phyloP scores from a whole-genome alignment of 1,140 invertebrate species.

The Drosophila pandora region DNA sequence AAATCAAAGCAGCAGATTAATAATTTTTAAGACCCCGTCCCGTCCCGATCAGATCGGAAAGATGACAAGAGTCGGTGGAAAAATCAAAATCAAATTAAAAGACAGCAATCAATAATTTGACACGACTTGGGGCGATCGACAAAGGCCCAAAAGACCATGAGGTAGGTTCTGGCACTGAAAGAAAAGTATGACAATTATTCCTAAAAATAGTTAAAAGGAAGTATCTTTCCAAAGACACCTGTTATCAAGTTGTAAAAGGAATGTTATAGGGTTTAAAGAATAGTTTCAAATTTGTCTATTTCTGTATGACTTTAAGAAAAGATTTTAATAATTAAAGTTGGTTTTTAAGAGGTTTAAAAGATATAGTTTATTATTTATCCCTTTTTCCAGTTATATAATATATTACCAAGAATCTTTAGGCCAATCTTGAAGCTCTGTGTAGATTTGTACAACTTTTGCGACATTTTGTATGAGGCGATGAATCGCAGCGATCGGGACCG shows the following conservation, averaged over 20 bases:
- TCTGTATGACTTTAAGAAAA: neutral
- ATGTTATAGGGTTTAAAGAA: neutral
- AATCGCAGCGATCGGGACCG: slow-evolving; percentile 25
- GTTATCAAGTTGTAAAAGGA: neutral
- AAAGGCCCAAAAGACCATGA: slow-evolving; percentile 33
- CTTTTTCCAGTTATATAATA: neutral
- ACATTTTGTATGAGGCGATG: slow-evolving; percentile 65
- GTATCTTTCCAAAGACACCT: neutral
- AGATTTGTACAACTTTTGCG: slow-evolving; percentile 68
- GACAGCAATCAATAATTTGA: slow-evolving; percentile 77
- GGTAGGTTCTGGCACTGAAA: slow-evolving; percentile 11
- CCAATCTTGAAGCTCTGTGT: slow-evolving; percentile 15
- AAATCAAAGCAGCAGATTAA: slow-evolving; percentile 74
- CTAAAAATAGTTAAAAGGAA: too few relatives aligned
- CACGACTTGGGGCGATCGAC: slow-evolving; percentile 56
- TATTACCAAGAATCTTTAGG: slow-evolving; percentile 1
- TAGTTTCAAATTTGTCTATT: neutral
- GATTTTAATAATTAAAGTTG: neutral
- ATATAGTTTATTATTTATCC: too few relatives aligned
- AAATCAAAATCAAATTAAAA: slow-evolving; percentile 79
- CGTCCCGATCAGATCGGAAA: slow-evolving; percentile 52
- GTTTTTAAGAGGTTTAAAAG: too few relatives aligned
- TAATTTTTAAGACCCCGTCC: slow-evolving; percentile 29
- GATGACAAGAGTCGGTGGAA: slow-evolving; percentile 57
- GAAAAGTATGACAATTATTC: neutral